phyloP scores from a whole-genome alignment of 2,797 vertebrate genomes.

The Tympanoctomys barrerae region DNA sequence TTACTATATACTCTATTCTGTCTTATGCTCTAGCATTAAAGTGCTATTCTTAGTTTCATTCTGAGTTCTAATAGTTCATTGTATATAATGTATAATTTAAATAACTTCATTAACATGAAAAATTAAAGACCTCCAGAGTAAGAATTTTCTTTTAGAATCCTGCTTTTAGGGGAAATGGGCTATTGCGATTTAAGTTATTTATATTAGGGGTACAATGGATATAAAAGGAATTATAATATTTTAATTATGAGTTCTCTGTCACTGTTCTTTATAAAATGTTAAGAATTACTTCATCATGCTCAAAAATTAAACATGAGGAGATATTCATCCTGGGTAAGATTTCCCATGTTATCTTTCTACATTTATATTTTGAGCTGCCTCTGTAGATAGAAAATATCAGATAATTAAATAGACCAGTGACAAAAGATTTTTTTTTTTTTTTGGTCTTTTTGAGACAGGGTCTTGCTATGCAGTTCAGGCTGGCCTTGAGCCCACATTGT shows the following conservation, averaged over 20 bases:
- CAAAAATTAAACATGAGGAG: constrained; percentile 71
- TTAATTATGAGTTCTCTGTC: constrained; percentile 74
- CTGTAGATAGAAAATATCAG: constrained; percentile 42
- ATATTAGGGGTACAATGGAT: constrained; percentile 62
- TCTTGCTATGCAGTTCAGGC: too few species aligned
- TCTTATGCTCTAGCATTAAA: constrained; percentile 7
- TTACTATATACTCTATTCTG: background rate
- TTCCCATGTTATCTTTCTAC: constrained; percentile 21
- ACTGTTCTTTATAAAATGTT: constrained; percentile 68
- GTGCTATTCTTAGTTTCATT: background rate
- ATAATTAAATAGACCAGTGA: constrained; percentile 15
- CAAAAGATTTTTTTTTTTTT: too few species aligned
- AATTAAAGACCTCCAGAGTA: constrained; percentile 57
- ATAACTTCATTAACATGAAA: constrained; percentile 56
- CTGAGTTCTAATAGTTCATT: background rate
- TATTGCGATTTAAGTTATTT: constrained; percentile 69
- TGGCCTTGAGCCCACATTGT: too few species aligned
- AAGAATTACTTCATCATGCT: constrained; percentile 63
- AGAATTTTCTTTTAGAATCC: constrained; percentile 47
- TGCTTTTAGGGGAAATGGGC: constrained; percentile 61
- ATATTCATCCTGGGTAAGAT: constrained; percentile 27
- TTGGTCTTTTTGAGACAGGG: too few species aligned
- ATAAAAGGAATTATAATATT: constrained; percentile 78
- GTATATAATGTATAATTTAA: constrained; percentile 51
- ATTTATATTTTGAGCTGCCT: constrained; percentile 63